Conservation (phyloP, 2,797 vertebrate species). For the Anguilla pacifica region DNA sequence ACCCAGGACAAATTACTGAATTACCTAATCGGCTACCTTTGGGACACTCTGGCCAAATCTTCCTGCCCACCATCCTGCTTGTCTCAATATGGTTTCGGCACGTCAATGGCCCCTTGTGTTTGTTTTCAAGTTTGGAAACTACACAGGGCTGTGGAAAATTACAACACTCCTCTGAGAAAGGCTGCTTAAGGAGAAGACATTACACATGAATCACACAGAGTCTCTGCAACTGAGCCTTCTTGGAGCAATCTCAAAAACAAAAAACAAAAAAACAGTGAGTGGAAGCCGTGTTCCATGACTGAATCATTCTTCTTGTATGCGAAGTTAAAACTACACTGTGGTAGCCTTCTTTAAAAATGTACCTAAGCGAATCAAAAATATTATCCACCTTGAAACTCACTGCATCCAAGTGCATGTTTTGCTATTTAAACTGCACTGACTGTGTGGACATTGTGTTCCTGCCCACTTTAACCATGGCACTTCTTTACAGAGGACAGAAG, state of each 20-base stretch:
- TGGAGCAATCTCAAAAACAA: neutral
- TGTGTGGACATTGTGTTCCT: neutral
- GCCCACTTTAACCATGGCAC: neutral
- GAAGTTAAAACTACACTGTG: neutral
- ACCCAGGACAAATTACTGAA: neutral
- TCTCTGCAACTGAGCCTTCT: neutral
- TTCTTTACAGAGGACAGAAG: neutral
- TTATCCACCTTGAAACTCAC: neutral
- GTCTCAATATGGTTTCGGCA: neutral
- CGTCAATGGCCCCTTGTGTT: constrained; percentile 12
- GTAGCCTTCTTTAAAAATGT: constrained; percentile 4
- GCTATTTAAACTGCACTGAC: neutral
- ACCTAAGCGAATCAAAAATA: neutral
- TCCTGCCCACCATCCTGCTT: neutral
- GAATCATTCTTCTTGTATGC: neutral
- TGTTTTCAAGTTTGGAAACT: neutral
- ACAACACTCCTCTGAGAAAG: neutral
- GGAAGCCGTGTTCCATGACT: neutral
- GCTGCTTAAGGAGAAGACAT: neutral
- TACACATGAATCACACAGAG: neutral
- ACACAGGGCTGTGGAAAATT: neutral
- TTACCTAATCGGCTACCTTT: neutral
- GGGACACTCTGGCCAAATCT: neutral
- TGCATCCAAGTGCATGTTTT: neutral
- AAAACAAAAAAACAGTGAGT: neutral